Base-by-base conservation (phyloP, 1,140 invertebrate species). In the Trissolcus basalis region DNA sequence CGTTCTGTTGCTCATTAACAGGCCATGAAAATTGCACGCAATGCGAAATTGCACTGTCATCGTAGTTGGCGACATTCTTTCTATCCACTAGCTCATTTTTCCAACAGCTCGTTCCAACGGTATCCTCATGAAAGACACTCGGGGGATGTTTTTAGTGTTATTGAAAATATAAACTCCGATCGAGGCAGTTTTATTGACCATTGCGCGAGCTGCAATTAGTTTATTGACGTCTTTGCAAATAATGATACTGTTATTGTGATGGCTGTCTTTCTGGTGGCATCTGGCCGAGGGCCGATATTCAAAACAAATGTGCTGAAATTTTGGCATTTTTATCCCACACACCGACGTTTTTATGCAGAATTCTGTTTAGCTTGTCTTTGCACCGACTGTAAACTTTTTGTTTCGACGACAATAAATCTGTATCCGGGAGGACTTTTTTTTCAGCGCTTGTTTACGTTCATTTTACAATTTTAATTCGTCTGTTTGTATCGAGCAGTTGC, bases 1-100 rank as follows among this genome's bases (percentile, higher is more conserved):
- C 47, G 47, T 41, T 63, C 49, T 41, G 27, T 39, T 68, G 61
- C 60, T 63, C 69, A 78, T 78, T 78, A 71, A 77, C 63, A 63
- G 55, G 19, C 45, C 67, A 67, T 61, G 55, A 71, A 77, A 58
- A 70, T 65, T 63, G 71, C 59, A 67, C 58, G 55, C 19, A 56
- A 69, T 48, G 63, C 14, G 49, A 69, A 77, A 77, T 68, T 53
- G 59, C 53, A 14, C 51, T 49, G 63, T 77, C 53, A 58, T 49
- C 44, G 53, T 14, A 15, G 35, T 11, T 33, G 35, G 9, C n/a
- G 43, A 43, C 69, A 36, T 59, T 64, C 27, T 49, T n/a, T 36
- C 19, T 3, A n/a, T 39, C 7, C 6, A 9, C 6, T 9, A 8
- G 33, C 44, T 32, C 19, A 35, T 47, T 48, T 36, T 45, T 45